A percentile compares a stretch with the other conserved stretches of the same genome.
These are phyloP conservation scores for Idaea straminata DNA, from an alignment of 2,888 invertebrate genomes.

Conservation along the genomic window DNA sequence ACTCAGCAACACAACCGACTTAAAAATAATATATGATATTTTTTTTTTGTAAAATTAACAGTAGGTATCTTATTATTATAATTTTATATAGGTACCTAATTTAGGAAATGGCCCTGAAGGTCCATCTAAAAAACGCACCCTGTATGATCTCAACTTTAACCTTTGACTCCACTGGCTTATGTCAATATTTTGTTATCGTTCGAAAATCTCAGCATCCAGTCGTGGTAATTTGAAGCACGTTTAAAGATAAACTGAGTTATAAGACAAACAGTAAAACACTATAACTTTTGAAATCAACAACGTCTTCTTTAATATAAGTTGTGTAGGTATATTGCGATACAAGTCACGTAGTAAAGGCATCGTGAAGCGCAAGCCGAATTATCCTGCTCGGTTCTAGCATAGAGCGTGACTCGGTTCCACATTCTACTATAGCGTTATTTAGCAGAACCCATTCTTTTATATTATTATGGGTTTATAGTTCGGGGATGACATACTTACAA, in stretches of 20 bases:
- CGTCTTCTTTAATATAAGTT: constrained; percentile 42
- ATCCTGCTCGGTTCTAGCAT: constrained; percentile 34
- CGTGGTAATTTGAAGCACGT: background rate
- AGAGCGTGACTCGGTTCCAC: constrained; percentile 42
- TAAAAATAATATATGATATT: too few relatives aligned
- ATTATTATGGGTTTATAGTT: constrained; percentile 10
- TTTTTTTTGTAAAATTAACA: too few relatives aligned
- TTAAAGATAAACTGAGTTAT: constrained; percentile 5
- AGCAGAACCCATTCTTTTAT: constrained; percentile 36
- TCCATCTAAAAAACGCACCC: too few relatives aligned
- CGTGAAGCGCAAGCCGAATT: constrained; percentile 40
- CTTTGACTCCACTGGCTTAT: background rate
- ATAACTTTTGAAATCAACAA: constrained; percentile 40
- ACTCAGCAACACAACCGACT: too few relatives aligned
- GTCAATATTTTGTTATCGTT: background rate
- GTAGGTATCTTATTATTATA: too few relatives aligned
- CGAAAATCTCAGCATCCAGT: background rate
- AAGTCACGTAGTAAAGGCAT: constrained; percentile 51
- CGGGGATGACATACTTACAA: background rate
- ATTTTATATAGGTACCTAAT: too few relatives aligned
- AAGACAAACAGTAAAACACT: constrained; percentile 24
- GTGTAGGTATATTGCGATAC: constrained; percentile 37
- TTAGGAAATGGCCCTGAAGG: too few relatives aligned
- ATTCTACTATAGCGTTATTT: constrained; percentile 33
- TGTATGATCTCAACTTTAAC: background rate